Percentiles rank a stretch among this genome's conserved stretches.
These are phyloP conservation scores for Enteromius thamalakanensis DNA, from an alignment of 2,797 vertebrate species.

Conservation along the genomic window DNA sequence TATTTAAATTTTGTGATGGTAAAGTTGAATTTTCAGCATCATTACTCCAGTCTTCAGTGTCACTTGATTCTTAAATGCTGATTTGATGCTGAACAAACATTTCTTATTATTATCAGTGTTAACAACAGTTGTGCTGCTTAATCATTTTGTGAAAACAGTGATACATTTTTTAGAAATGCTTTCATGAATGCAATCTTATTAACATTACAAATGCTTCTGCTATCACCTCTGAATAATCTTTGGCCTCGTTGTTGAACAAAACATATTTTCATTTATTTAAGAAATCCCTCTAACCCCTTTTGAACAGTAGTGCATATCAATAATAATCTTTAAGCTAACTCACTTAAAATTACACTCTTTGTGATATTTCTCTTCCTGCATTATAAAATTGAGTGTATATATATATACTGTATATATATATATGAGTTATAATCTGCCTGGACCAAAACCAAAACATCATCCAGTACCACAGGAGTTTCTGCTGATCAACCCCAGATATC, in stretches of 20 bases:
- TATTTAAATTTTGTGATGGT: background rate
- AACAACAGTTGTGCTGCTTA: background rate
- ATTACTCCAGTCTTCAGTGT: background rate
- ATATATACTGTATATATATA: too few species aligned
- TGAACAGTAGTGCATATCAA: background rate
- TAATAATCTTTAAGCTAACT: background rate
- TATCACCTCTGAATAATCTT: background rate
- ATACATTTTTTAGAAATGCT: background rate
- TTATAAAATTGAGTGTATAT: background rate
- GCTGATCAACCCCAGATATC: conserved; percentile 17
- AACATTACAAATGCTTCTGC: background rate
- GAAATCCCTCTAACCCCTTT: background rate
- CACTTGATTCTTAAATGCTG: background rate
- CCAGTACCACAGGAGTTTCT: background rate
- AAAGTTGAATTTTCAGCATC: background rate
- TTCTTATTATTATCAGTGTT: background rate
- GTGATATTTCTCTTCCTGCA: background rate
- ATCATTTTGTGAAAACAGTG: background rate
- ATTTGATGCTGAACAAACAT: background rate
- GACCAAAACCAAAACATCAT: conserved; percentile 1
- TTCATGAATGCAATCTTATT: background rate
- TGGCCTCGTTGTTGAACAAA: background rate
- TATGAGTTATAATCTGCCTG: background rate
- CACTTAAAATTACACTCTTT: background rate
- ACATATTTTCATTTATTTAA: background rate